Evolutionary conservation across 1,140 invertebrate species (phyloP), one percentile per base, ranked within the genome.

Genomic region (Cephus cinctus): DNA sequence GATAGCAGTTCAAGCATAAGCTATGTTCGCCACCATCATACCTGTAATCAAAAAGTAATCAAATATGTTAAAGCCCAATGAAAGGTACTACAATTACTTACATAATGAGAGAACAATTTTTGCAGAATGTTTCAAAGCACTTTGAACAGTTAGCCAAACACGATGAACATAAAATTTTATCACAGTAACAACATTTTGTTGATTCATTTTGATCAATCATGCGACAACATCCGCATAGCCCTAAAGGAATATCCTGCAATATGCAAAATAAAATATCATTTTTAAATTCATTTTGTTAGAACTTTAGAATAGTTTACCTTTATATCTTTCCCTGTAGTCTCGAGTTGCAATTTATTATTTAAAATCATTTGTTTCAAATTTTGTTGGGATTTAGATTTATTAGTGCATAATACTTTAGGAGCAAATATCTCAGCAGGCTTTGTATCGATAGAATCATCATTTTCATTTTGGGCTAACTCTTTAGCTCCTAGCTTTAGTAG

Each of bases 341-440:
- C 47, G 11, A 69, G 41, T 38, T 60, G 38, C 18, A 67, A 38
- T 35, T 68, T 67, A 20, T 47, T 50, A 19, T 64, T 67, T 4
- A 69, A 34, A 9, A 61, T 12, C 63, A 66, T 69, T 51, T 69
- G 67, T 42, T 61, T 69, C 3, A 54, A 23, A 44, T 38, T 45
- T 31, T 46, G 27, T 11, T 44, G 42, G 22, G 32, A 42, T 25
- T 45, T 23, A 42, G 34, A 50, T 38, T 43, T 43, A 46, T 31
- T 54, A n/a, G n/a, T n/a, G n/a, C n/a, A 56, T 2, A 14, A 40
- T 30, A 39, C 18, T 38, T 57, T 54, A 32, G 31, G 18, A 23
- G 16, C n/a, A 4, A 40, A 6, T 27, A 8, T 34, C 5, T 1
- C 14, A 9, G n/a, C 27, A n/a, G 32, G 12, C 4, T 47, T 38